These are phyloP conservation scores for Raja brachyura DNA, from an alignment of 2,113 vertebrate species.

Conservation along the genomic window DNA sequence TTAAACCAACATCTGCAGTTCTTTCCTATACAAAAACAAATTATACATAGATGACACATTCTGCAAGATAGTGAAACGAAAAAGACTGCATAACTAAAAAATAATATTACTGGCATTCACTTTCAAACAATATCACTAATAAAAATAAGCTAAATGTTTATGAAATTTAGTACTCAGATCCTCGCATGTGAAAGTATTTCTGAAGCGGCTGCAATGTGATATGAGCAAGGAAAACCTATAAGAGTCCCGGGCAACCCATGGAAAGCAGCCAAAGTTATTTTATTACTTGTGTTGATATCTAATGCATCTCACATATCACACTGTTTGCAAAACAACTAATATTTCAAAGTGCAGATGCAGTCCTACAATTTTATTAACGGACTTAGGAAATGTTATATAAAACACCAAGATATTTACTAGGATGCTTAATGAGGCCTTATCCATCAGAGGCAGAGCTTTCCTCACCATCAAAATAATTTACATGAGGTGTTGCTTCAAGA, in stretches of 20 bases:
- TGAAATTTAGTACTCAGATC: background rate
- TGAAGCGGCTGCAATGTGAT: background rate
- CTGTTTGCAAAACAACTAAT: slow-evolving; percentile 27
- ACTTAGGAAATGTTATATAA: background rate
- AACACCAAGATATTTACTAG: background rate
- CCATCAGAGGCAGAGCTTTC: too few relatives aligned
- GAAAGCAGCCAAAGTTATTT: slow-evolving; percentile 10
- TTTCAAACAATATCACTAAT: background rate
- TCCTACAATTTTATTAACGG: background rate
- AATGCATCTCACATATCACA: background rate
- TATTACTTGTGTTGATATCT: background rate
- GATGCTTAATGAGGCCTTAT: background rate
- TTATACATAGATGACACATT: too few relatives aligned
- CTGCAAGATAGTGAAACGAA: too few relatives aligned
- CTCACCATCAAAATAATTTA: too few relatives aligned
- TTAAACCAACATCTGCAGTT: too few relatives aligned
- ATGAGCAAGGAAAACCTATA: background rate
- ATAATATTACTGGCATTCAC: background rate
- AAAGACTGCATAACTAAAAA: background rate
- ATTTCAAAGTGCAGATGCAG: slow-evolving; percentile 20
- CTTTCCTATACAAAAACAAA: too few relatives aligned
- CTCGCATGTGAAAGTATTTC: background rate
- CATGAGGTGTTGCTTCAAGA: too few relatives aligned
- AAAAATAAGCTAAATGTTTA: background rate
- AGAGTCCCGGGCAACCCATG: background rate